Evolutionary conservation across 2,888 invertebrate genomes (phyloP), one percentile per base, ranked within the genome.

Genomic region (Cryptocephalus moraei): DNA sequence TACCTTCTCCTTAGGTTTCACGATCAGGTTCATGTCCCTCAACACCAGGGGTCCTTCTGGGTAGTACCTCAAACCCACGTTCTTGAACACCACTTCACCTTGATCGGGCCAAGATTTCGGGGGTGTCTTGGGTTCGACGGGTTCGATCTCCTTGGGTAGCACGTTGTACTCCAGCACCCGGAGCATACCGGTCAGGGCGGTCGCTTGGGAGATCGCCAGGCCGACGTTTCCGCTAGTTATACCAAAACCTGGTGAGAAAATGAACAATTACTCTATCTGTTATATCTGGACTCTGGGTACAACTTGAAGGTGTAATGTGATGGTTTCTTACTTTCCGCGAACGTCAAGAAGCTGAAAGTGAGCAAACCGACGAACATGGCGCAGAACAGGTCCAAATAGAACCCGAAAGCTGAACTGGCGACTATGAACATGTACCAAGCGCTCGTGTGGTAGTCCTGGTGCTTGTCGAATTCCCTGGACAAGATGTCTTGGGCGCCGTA

Each of bases 161-260:
- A 76, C 72, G 1, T 82, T 80, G 68, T 93, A 93, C 62, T 91
- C 89, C 9, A 90, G 66, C 0, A 92, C 82, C 55, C 93, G 79
- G 1, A 80, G 70, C 72, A 84, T 74, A 14, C 77, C 74, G 2
- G 80, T 79, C 53, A 82, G 62, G 9, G 72, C 75, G 56, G 77
- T 76, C 47, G 79, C 76, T 67, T 82, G 82, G 1, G 82, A 80
- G 50, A 82, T 81, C 1, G 81, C 82, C 39, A 82, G 63, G 12
- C 82, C 82, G 13, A 82, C 80, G 59, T 79, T 75, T 14, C 80
- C 81, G 43, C 79, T 79, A 8, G 44, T 41, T 12, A 62, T 42
- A 10, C 59, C 67, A 48, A 59, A 46, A 55, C 43, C 58, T 57
- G 32, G 32, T 41, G 43, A 36, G 42, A 6, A 6, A 4, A 22